phyloP scores from a whole-genome alignment of 2,797 vertebrate genomes.

The Arnoldichthys spilopterus region DNA sequence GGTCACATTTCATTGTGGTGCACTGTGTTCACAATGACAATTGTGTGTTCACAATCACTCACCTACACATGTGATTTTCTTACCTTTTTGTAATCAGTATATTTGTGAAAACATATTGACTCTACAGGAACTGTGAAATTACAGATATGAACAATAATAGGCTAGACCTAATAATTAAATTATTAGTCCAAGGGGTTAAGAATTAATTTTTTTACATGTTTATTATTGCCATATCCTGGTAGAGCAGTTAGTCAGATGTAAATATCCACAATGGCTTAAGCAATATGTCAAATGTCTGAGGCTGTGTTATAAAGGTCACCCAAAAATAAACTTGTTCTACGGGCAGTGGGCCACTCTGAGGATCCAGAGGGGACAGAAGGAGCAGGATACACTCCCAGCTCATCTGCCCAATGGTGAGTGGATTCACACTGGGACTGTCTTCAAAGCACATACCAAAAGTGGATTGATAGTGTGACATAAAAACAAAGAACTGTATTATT shows the following conservation, averaged over 20 bases:
- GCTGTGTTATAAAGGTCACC: conserved; percentile 58
- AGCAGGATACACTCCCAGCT: conserved; percentile 69
- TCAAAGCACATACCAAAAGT: background rate
- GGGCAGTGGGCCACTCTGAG: conserved; percentile 91
- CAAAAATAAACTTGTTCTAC: conserved; percentile 56
- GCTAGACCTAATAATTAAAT: background rate
- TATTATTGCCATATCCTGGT: background rate
- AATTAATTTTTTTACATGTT: background rate
- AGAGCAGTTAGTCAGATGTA: background rate
- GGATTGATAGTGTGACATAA: background rate
- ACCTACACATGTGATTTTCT: no score
- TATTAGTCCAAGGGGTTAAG: background rate
- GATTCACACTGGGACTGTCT: background rate
- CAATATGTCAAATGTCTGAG: conserved; percentile 5
- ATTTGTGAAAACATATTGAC: no score
- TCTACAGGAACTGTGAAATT: background rate
- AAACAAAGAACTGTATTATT: background rate
- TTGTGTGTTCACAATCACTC: no score
- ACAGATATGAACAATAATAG: background rate
- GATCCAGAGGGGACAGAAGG: conserved; percentile 84
- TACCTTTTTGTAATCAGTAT: no score
- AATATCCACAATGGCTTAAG: conserved; percentile 10
- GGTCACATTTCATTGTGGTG: no score
- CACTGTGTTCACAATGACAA: no score
- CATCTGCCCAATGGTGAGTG: conserved; percentile 83